These are phyloP conservation scores for Himalopsyche tibetana DNA, from an alignment of 2,888 invertebrate species.

Conservation along the genomic window DNA sequence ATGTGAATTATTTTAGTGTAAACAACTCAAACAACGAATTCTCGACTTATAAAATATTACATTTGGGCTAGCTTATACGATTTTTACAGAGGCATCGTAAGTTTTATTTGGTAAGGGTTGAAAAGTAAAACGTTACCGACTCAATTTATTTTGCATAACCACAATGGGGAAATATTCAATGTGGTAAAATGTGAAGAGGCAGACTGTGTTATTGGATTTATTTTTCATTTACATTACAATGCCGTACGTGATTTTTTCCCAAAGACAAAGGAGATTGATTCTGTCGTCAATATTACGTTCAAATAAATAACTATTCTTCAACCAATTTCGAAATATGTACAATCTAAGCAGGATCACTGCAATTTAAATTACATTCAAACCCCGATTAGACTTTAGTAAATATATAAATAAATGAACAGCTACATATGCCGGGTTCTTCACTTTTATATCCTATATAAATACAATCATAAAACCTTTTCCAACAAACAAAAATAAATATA, in stretches of 20 bases:
- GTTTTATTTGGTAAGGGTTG: background rate
- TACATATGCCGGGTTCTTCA: too few species aligned
- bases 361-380: too few species aligned
- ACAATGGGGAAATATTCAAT: background rate
- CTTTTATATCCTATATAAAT: too few species aligned
- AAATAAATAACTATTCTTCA: background rate
- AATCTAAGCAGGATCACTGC: too few species aligned
- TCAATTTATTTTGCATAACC: conserved; percentile 19
- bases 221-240: conserved; percentile 23
- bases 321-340: too few species aligned
- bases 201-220: background rate
- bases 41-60: too few species aligned
- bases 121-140: conserved; percentile 4
- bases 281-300: background rate
- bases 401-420: too few species aligned
- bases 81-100: background rate
- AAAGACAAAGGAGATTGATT: background rate
- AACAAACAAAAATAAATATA: too few species aligned
- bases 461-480: too few species aligned
- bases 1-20: too few species aligned
- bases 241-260: background rate
- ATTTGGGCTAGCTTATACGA: background rate
- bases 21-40: too few species aligned
- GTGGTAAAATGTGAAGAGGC: background rate
- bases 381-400: too few species aligned